A percentile compares a stretch with the other conserved stretches of the same genome.
These are phyloP conservation scores for Mormyrops boulengeri DNA, from an alignment of 2,797 vertebrate genomes.

Conservation along the genomic window DNA sequence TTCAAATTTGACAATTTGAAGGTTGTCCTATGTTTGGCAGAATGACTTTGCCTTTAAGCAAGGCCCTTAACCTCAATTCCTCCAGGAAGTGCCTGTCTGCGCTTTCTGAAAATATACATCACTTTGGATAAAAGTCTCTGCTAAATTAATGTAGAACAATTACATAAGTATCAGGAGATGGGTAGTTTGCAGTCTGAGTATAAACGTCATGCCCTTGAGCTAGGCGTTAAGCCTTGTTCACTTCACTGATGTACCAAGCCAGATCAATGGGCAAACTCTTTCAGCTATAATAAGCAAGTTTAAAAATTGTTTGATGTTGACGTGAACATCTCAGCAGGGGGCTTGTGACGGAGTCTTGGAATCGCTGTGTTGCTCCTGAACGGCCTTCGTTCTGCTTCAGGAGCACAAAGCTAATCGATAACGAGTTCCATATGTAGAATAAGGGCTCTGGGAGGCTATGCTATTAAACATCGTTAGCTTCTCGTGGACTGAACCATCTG, in stretches of 20 bases:
- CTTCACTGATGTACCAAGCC: neutral
- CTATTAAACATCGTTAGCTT: neutral
- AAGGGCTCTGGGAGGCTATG: neutral
- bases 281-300: neutral
- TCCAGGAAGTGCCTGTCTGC: neutral
- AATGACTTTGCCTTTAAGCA: neutral
- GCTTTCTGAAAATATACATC: neutral
- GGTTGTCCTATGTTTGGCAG: neutral
- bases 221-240: neutral
- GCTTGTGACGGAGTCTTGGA: neutral
- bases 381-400: neutral
- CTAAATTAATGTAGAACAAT: neutral
- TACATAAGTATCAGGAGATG: neutral
- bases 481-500: neutral
- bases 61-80: neutral
- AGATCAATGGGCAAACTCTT: neutral
- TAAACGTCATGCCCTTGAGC: neutral
- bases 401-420: neutral
- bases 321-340: neutral
- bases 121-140: neutral
- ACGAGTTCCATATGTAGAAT: slow-evolving; percentile 2
- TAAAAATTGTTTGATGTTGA: neutral
- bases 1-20: neutral
- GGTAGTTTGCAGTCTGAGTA: neutral
- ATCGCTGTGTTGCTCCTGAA: neutral